Conservation (phyloP, 1,140 invertebrate species). For the Stenopsyche tienmushanensis region DNA sequence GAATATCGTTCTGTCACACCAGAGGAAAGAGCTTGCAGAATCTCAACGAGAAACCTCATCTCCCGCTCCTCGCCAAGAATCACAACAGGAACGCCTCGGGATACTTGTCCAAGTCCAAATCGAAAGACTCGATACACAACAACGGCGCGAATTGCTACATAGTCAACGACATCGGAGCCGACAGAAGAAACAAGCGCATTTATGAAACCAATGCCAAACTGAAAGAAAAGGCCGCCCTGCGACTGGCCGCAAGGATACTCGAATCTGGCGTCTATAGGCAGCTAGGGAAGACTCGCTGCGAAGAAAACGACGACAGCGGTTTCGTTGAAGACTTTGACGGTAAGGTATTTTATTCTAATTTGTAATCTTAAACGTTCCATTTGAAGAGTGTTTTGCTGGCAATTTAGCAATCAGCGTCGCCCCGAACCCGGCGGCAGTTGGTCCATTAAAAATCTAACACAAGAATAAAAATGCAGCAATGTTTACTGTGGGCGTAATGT, state of each 20-base stretch:
- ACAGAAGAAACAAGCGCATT: constrained; percentile 19
- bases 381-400: not conserved
- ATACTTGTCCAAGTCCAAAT: constrained; percentile 18
- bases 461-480: no score
- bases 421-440: not conserved
- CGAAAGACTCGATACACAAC: constrained; percentile 17
- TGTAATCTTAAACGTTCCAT: not conserved
- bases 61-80: not conserved
- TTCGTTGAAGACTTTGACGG: constrained; percentile 33
- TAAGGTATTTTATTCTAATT: constrained; percentile 2
- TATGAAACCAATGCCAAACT: constrained; percentile 21
- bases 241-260: constrained; percentile 23
- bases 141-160: constrained; percentile 18
- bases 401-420: not conserved
- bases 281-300: constrained; percentile 24
- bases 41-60: constrained; percentile 20
- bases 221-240: constrained; percentile 25
- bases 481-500: no score
- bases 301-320: constrained; percentile 38
- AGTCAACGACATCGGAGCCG: constrained; percentile 4
- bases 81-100: constrained; percentile 6
- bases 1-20: not conserved
- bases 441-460: no score
- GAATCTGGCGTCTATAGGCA: constrained; percentile 37
- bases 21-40: constrained; percentile 36